These are phyloP conservation scores for Macrophya alboannulata DNA, from an alignment of 2,888 invertebrate species.

Conservation along the genomic window DNA sequence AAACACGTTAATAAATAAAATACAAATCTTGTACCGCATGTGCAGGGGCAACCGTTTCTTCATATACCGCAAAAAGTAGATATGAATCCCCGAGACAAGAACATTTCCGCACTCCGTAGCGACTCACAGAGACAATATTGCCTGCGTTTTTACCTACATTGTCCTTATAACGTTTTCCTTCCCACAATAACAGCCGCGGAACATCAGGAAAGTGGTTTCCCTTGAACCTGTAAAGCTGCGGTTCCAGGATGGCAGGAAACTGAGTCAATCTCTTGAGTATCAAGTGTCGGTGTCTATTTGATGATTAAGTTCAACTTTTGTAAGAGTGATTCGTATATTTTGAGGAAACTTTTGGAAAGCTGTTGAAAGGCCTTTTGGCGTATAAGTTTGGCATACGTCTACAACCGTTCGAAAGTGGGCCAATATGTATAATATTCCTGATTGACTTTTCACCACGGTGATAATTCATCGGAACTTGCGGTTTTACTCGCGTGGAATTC, in stretches of 20 bases:
- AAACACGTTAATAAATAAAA: slow-evolving; percentile 33
- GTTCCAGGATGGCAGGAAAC: neutral
- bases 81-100: neutral
- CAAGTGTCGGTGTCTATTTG: slow-evolving; percentile 6
- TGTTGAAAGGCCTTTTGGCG: neutral
- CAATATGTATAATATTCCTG: slow-evolving; percentile 16
- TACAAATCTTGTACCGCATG: slow-evolving; percentile 26
- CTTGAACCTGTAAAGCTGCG: neutral
- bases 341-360: neutral
- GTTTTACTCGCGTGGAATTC: neutral
- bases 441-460: neutral
- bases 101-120: neutral
- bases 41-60: slow-evolving; percentile 1
- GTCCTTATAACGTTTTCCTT: neutral
- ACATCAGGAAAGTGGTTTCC: neutral
- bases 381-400: neutral
- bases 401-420: neutral
- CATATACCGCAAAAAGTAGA: neutral
- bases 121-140: neutral
- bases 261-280: neutral
- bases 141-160: neutral
- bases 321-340: slow-evolving; percentile 1
- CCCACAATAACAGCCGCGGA: neutral
- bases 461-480: slow-evolving; percentile 11
- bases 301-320: slow-evolving; percentile 12